A percentile compares a stretch with the other conserved stretches of the same genome.
Evolutionary conservation across 2,888 invertebrate genomes (phyloP).

Genomic region (Platypus cylindrus): DNA sequence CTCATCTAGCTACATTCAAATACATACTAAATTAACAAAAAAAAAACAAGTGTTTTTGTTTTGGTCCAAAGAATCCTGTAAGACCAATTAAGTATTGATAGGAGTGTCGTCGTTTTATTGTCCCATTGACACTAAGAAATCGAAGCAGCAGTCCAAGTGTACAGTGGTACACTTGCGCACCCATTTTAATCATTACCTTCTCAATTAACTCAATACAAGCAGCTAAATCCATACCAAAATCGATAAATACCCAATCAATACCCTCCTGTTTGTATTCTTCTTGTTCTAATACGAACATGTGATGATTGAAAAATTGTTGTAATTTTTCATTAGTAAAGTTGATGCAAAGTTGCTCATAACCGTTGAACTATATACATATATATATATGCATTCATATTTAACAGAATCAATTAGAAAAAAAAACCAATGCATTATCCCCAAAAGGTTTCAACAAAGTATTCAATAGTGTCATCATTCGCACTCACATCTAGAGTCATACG

Average conservation of each 20-base stretch:
- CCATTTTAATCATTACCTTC: constrained; percentile 52
- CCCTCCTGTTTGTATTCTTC: constrained; percentile 92
- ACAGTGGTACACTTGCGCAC: no score
- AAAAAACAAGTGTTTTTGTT: neutral
- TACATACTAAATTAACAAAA: neutral
- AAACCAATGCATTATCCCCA: constrained; percentile 2
- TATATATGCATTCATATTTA: constrained; percentile 4
- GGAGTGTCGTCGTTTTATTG: neutral
- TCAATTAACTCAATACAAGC: constrained; percentile 93
- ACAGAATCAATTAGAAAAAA: no score
- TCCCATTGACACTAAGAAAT: neutral
- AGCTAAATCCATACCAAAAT: constrained; percentile 93
- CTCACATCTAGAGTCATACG: constrained; percentile 5
- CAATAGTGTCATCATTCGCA: constrained; percentile 4
- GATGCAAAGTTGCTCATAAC: constrained; percentile 96
- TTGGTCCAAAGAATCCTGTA: constrained; percentile 14
- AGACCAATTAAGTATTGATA: constrained; percentile 10
- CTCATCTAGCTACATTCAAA: constrained; percentile 10
- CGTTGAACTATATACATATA: constrained; percentile 59
- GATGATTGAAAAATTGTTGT: constrained; percentile 97
- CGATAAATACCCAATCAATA: constrained; percentile 92
- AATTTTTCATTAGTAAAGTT: constrained; percentile 97
- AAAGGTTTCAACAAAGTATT: constrained; percentile 5
- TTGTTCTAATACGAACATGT: constrained; percentile 97
- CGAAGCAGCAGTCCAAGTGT: neutral